Conservation (phyloP, 2,113 vertebrate genomes). For the Arvicanthis niloticus region DNA sequence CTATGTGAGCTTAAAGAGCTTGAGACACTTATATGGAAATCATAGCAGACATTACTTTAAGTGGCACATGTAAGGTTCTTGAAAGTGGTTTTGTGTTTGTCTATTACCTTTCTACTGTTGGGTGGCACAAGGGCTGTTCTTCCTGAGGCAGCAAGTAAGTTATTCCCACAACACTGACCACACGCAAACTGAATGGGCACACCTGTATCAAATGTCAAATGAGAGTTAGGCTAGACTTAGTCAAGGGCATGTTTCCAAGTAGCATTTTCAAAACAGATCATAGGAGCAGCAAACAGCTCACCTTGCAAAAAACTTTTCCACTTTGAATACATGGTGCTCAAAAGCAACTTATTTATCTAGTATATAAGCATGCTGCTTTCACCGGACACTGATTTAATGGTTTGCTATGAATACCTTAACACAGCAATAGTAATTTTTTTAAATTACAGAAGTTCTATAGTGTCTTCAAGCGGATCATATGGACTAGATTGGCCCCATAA, state of each 20-base stretch:
- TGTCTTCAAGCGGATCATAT: not conserved
- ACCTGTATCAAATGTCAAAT: conserved; percentile 84
- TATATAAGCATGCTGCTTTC: not conserved
- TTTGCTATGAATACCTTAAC: not conserved
- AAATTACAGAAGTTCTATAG: conserved; percentile 1
- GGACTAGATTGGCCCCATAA: not conserved
- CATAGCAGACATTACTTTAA: not conserved
- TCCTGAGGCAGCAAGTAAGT: conserved; percentile 98
- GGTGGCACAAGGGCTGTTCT: conserved; percentile 96
- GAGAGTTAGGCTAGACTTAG: not conserved
- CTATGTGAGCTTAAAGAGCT: not conserved
- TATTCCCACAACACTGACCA: conserved; percentile 98
- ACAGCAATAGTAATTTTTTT: not conserved
- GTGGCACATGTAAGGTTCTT: not conserved
- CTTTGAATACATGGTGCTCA: not conserved
- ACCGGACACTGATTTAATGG: not conserved
- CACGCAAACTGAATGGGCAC: conserved; percentile 96
- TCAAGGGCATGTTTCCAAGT: not conserved
- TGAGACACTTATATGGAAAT: not conserved
- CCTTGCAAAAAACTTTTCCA: not conserved
- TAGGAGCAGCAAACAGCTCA: not conserved
- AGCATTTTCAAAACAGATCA: conserved; percentile 10
- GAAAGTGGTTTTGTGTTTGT: not conserved
- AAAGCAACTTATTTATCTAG: not conserved
- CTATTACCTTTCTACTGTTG: conserved; percentile 96